Percentiles rank a stretch among this genome's conserved stretches.
Evolutionary conservation across 2,797 vertebrate species (phyloP).

Genomic region (Chelidonichthys spinosus): DNA sequence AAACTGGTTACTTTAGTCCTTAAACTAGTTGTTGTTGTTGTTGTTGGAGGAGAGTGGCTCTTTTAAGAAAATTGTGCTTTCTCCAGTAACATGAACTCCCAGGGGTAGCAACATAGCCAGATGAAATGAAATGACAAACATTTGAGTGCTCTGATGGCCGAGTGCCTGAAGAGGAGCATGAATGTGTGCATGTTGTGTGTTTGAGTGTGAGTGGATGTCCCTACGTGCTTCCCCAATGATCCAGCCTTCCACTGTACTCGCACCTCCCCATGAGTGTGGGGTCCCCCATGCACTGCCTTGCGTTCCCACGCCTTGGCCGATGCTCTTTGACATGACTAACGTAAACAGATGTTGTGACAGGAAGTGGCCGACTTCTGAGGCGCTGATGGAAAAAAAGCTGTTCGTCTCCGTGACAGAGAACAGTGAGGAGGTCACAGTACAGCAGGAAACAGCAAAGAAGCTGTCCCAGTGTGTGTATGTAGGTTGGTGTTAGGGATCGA

Average conservation of each 20-base stretch:
- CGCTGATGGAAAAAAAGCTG: conserved; percentile 64
- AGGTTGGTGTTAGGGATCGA: conserved; percentile 9
- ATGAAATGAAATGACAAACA: conserved; percentile 63
- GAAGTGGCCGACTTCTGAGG: conserved; percentile 76
- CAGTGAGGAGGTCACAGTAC: conserved; percentile 52
- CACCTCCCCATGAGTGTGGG: conserved; percentile 53
- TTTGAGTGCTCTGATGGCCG: conserved; percentile 52
- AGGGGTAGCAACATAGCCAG: conserved; percentile 48
- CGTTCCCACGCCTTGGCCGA: conserved; percentile 79
- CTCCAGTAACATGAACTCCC: conserved; percentile 46
- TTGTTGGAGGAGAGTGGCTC: conserved; percentile 5
- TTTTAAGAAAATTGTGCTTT: conserved; percentile 35
- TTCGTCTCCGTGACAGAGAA: conserved; percentile 57
- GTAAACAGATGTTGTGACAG: conserved; percentile 81
- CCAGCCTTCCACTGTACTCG: conserved; percentile 44
- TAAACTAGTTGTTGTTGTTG: conserved; percentile 5
- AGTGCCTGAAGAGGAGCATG: conserved; percentile 48
- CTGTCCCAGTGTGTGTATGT: conserved; percentile 26
- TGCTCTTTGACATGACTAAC: conserved; percentile 76
- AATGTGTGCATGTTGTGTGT: conserved; percentile 48
- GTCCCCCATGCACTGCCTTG: conserved; percentile 50
- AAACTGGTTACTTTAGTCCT: conserved; percentile 25
- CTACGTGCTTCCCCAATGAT: conserved; percentile 59
- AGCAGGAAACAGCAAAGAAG: conserved; percentile 55
- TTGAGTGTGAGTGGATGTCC: conserved; percentile 54